These are phyloP conservation scores for Micoletzkya japonica DNA, from an alignment of 2,888 invertebrate species.

Conservation along the genomic window DNA sequence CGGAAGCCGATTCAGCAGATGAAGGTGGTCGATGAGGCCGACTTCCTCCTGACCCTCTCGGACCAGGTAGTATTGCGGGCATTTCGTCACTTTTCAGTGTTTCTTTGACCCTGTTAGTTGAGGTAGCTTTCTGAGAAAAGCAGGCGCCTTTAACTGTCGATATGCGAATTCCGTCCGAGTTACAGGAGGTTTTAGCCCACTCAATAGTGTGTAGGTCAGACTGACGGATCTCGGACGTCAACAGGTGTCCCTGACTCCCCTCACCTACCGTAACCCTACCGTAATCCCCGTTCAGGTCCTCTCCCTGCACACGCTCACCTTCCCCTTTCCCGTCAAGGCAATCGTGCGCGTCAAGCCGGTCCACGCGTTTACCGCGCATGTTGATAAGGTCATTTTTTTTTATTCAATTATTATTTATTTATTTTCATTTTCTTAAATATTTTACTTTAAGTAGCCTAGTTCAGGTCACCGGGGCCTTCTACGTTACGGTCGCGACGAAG, in stretches of 20 bases:
- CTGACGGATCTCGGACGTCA: too few species aligned
- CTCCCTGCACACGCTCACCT: conserved; percentile 19
- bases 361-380: conserved; percentile 34
- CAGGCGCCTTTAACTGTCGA: neutral
- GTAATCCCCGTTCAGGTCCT: neutral
- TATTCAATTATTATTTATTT: neutral
- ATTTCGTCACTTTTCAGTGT: too few species aligned
- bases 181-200: too few species aligned
- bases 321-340: conserved; percentile 22
- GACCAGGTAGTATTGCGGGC: conserved; percentile 18
- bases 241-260: too few species aligned
- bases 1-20: conserved; percentile 24
- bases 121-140: neutral
- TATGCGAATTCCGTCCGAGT: neutral
- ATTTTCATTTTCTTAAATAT: neutral
- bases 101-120: too few species aligned
- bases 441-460: conserved; percentile 20
- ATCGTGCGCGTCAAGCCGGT: conserved; percentile 30
- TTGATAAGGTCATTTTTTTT: conserved; percentile 32
- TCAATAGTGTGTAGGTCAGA: too few species aligned
- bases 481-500: conserved; percentile 47
- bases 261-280: too few species aligned
- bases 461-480: conserved; percentile 38
- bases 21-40: conserved; percentile 25
- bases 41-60: conserved; percentile 20